Evolutionary conservation across 2,888 invertebrate genomes (phyloP).

Genomic region (Caenorhabditis japonica): DNA sequence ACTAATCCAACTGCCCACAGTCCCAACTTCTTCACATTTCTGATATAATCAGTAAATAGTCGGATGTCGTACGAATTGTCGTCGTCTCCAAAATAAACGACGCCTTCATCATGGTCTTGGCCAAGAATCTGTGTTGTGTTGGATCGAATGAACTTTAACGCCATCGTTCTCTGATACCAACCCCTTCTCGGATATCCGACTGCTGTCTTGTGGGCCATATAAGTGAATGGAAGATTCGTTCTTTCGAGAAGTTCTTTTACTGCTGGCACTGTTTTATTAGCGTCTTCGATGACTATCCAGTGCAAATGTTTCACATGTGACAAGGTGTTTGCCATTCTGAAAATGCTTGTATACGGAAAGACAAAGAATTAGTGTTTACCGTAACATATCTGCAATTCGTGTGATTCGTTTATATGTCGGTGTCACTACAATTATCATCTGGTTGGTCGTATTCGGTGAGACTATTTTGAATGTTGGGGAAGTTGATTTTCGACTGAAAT

Average conservation of each 20-base stretch:
- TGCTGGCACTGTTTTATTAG: constrained; percentile 15
- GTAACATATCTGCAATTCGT: constrained; percentile 55
- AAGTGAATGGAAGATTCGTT: constrained; percentile 58
- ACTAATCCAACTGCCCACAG: constrained; percentile 66
- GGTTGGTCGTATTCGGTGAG: constrained; percentile 9
- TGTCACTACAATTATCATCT: constrained; percentile 61
- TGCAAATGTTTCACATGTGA: constrained; percentile 59
- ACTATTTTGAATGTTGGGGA: constrained; percentile 22
- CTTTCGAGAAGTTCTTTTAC: constrained; percentile 52
- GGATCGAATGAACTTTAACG: constrained; percentile 57
- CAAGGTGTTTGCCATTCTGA: constrained; percentile 66
- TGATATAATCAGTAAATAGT: constrained; percentile 55
- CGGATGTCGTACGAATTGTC: constrained; percentile 62
- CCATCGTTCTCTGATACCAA: constrained; percentile 70
- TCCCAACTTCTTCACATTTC: constrained; percentile 58
- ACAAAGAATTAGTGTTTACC: constrained; percentile 23
- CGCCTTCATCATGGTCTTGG: constrained; percentile 38
- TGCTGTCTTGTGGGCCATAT: constrained; percentile 55
- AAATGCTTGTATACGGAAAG: background rate
- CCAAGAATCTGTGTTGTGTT: constrained; percentile 47
- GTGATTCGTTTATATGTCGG: constrained; percentile 60
- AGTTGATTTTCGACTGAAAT: constrained; percentile 20
- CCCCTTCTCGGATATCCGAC: constrained; percentile 66
- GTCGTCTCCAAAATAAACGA: constrained; percentile 63
- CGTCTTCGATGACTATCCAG: constrained; percentile 68